phyloP scores from a whole-genome alignment of 2,888 invertebrate species.

The Aspidiotus rigidus region DNA sequence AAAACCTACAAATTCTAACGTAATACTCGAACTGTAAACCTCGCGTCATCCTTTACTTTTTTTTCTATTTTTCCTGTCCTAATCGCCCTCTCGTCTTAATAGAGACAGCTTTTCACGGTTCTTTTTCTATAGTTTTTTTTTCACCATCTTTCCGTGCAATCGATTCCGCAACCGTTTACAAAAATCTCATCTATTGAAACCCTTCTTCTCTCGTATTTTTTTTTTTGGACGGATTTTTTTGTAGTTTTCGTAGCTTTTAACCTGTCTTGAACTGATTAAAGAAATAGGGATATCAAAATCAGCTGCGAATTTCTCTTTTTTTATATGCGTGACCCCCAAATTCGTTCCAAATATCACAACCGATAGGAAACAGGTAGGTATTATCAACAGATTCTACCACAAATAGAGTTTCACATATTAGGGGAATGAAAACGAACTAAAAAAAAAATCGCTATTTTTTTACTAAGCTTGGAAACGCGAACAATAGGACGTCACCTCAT shows the following conservation, averaged over 20 bases:
- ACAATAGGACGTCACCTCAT: conserved; percentile 32
- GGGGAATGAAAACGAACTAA: conserved; percentile 15
- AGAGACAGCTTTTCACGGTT: no score
- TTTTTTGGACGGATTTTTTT: background rate
- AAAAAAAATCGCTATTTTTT: conserved; percentile 17
- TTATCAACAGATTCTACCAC: conserved; percentile 31
- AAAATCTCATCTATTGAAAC: conserved; percentile 19
- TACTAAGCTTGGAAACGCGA: conserved; percentile 21
- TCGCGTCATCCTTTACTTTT: background rate
- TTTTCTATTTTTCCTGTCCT: background rate
- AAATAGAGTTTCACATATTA: conserved; percentile 26
- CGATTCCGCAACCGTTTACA: conserved; percentile 29
- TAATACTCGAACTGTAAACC: background rate
- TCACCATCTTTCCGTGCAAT: conserved; percentile 23
- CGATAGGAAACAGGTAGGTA: conserved; percentile 31
- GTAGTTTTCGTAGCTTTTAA: conserved; percentile 30
- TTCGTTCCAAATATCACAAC: background rate
- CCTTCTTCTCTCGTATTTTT: background rate
- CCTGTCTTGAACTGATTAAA: conserved; percentile 32
- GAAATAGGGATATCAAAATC: conserved; percentile 33
- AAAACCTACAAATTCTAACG: background rate
- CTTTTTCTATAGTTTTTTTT: conserved; percentile 3
- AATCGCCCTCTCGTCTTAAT: no score
- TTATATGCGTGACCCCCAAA: background rate
- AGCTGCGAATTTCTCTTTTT: conserved; percentile 24